Conservation (phyloP, 2,888 invertebrate species). For the Choreutis nemorana region DNA sequence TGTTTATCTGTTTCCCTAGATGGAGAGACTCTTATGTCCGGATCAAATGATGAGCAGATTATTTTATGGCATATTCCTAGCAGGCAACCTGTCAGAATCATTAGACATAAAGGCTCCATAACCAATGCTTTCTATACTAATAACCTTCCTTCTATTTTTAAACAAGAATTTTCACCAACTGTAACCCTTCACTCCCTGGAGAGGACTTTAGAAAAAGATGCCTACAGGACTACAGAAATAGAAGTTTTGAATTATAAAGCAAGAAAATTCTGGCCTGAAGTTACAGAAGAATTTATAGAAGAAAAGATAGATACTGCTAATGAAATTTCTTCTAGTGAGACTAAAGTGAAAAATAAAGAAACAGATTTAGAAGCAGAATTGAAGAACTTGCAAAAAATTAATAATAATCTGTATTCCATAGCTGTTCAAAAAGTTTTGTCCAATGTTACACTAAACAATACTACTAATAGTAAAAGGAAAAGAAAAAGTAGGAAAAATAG, state of each 20-base stretch:
- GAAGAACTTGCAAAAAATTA: constrained; percentile 59
- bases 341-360: constrained; percentile 30
- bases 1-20: constrained; percentile 77
- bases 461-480: no score
- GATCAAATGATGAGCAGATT: constrained; percentile 76
- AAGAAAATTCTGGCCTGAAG: constrained; percentile 44
- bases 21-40: constrained; percentile 77
- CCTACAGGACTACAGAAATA: constrained; percentile 47
- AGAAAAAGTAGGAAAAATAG: no score
- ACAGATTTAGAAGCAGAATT: constrained; percentile 52
- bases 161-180: constrained; percentile 64
- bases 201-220: constrained; percentile 66
- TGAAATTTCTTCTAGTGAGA: constrained; percentile 6
- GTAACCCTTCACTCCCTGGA: constrained; percentile 69
- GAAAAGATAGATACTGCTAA: constrained; percentile 21
- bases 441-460: no score
- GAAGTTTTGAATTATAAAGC: constrained; percentile 43
- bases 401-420: constrained; percentile 67
- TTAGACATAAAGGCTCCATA: constrained; percentile 77
- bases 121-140: constrained; percentile 75
- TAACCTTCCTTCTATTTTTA: constrained; percentile 67
- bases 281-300: constrained; percentile 10
- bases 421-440: constrained; percentile 56
- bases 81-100: constrained; percentile 73
- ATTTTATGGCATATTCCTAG: constrained; percentile 85